A percentile compares a stretch with the other conserved stretches of the same genome.
Conservation (phyloP, 2,113 vertebrate species). For the Anarrhichthys ocellatus region DNA sequence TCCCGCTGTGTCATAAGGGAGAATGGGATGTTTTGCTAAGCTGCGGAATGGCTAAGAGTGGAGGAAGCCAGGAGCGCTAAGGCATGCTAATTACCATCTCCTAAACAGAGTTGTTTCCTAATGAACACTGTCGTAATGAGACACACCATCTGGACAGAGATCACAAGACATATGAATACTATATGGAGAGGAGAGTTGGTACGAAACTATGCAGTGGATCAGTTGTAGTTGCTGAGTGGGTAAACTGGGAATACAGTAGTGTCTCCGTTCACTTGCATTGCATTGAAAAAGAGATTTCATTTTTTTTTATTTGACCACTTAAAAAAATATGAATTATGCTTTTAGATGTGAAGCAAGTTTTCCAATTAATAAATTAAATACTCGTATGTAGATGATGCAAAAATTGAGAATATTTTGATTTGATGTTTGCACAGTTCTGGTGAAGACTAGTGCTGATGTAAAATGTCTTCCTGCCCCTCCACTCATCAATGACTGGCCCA, state of each 20-base stretch:
- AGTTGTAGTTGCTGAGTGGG: background rate
- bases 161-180: constrained; percentile 18
- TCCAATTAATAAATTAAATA: background rate
- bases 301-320: background rate
- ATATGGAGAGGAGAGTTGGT: background rate
- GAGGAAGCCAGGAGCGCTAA: constrained; percentile 48
- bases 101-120: constrained; percentile 54
- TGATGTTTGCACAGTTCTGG: background rate
- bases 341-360: background rate
- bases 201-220: background rate
- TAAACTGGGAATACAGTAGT: background rate
- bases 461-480: constrained; percentile 3
- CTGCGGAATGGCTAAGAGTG: constrained; percentile 45
- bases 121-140: constrained; percentile 45
- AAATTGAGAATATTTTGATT: background rate
- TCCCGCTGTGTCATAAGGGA: constrained; percentile 65
- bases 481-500: constrained; percentile 12
- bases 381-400: background rate
- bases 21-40: constrained; percentile 67
- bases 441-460: background rate
- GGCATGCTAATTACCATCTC: constrained; percentile 58
- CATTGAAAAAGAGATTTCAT: background rate
- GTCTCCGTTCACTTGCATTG: background rate
- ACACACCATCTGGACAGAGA: constrained; percentile 55
- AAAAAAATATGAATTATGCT: background rate